phyloP scores from a whole-genome alignment of 2,797 vertebrate genomes.

The Aulostomus chinensis region DNA sequence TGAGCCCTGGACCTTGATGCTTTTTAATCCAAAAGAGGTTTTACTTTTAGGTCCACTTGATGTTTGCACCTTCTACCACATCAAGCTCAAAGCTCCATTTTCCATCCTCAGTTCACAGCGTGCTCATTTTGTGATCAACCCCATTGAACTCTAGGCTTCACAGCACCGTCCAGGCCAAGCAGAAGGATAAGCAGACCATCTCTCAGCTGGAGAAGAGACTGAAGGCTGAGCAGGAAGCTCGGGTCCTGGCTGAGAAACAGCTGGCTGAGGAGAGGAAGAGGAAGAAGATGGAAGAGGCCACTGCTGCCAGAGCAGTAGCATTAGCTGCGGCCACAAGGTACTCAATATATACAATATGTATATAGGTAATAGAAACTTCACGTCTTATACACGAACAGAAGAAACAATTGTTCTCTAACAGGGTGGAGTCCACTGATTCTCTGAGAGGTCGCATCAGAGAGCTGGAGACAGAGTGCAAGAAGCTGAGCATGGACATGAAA shows the following conservation, averaged over 20 bases:
- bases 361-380: background rate
- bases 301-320: constrained; percentile 91
- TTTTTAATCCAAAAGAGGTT: no score
- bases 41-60: no score
- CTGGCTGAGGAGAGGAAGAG: constrained; percentile 95
- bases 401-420: constrained; percentile 45
- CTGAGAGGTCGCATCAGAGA: constrained; percentile 91
- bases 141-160: constrained; percentile 82
- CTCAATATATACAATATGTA: background rate
- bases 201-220: constrained; percentile 96
- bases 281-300: constrained; percentile 97
- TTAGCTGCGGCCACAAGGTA: constrained; percentile 94
- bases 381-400: background rate
- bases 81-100: no score
- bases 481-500: constrained; percentile 92
- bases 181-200: constrained; percentile 97
- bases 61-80: no score
- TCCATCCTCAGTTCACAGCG: no score
- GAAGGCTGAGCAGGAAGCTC: constrained; percentile 94
- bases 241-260: constrained; percentile 91
- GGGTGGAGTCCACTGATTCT: constrained; percentile 94
- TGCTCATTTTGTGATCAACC: background rate
- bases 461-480: constrained; percentile 96
- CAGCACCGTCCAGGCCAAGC: constrained; percentile 95
- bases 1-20: no score